These are phyloP conservation scores for Eristalis intricaria DNA, from an alignment of 2,888 invertebrate species.

Conservation along the genomic window DNA sequence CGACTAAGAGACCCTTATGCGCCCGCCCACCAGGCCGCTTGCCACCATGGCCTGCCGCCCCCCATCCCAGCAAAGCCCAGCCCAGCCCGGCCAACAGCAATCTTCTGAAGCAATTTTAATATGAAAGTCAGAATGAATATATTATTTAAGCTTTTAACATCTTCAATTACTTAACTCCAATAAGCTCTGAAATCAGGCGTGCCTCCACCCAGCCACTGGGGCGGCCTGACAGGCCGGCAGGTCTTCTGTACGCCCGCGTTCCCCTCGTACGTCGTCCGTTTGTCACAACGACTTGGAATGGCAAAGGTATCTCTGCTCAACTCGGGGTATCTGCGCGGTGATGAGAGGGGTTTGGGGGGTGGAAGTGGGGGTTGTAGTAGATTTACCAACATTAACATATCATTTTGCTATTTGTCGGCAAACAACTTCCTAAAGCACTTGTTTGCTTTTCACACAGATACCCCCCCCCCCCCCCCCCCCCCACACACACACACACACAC, in stretches of 20 bases:
- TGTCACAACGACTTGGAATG: neutral
- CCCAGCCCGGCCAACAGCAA: conserved; percentile 1
- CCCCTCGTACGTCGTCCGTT: neutral
- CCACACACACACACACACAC: neutral
- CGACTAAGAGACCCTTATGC: conserved; percentile 34
- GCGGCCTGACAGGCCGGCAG: neutral
- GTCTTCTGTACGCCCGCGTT: neutral
- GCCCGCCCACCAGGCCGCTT: neutral
- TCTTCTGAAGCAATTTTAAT: conserved; percentile 71
- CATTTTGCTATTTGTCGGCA: conserved; percentile 72
- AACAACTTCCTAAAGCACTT: conserved; percentile 72
- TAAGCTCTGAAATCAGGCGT: conserved; percentile 74
- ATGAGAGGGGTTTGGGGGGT: neutral
- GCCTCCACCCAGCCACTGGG: conserved; percentile 19
- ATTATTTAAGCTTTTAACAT: conserved; percentile 75
- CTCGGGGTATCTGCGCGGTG: neutral
- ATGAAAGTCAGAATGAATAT: conserved; percentile 72
- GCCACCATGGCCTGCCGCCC: neutral
- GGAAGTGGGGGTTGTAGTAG: conserved; percentile 41
- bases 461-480: conserved; percentile 20
- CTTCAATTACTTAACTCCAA: conserved; percentile 76
- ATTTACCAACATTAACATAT: conserved; percentile 72
- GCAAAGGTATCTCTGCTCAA: neutral
- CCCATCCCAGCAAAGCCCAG: too few relatives aligned
- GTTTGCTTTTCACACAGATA: conserved; percentile 66